These are phyloP conservation scores for Callionymus lyra DNA, from an alignment of 2,113 vertebrate genomes.

Conservation along the genomic window DNA sequence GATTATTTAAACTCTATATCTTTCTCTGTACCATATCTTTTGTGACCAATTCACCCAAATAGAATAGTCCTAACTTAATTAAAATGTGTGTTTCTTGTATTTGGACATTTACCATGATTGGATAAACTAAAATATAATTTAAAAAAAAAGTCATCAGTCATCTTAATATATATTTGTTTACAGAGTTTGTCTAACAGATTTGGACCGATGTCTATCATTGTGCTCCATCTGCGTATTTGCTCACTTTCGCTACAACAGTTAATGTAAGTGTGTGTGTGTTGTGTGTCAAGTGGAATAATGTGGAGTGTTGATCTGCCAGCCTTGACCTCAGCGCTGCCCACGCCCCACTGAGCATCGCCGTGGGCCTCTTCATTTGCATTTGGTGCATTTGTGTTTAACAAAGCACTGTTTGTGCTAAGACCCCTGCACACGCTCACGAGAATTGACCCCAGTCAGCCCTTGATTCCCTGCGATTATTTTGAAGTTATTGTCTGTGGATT, in stretches of 20 bases:
- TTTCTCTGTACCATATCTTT: too few species aligned
- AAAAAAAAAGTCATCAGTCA: too few species aligned
- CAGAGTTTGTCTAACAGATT: neutral
- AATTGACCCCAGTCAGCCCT: constrained; percentile 38
- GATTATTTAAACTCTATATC: too few species aligned
- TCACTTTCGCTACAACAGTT: constrained; percentile 4
- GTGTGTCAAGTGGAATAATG: constrained; percentile 3
- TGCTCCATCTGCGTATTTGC: neutral
- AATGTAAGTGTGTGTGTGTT: constrained; percentile 8
- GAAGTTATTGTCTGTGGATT: constrained; percentile 40
- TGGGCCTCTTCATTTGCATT: constrained; percentile 48
- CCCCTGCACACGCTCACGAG: constrained; percentile 23
- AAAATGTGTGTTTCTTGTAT: too few species aligned
- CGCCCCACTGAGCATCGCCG: constrained; percentile 28
- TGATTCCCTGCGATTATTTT: constrained; percentile 33
- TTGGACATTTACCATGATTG: too few species aligned
- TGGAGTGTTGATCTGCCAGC: constrained; percentile 24
- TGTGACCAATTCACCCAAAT: too few species aligned
- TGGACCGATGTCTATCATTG: neutral
- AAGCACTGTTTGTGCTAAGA: constrained; percentile 37
- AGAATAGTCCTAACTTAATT: too few species aligned
- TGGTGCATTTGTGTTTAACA: constrained; percentile 47
- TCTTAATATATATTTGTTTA: too few species aligned
- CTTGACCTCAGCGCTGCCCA: constrained; percentile 23
- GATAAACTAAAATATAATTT: too few species aligned